Evolutionary conservation across 2,797 vertebrate species (phyloP).

Genomic region (Anomalospiza imberbis): DNA sequence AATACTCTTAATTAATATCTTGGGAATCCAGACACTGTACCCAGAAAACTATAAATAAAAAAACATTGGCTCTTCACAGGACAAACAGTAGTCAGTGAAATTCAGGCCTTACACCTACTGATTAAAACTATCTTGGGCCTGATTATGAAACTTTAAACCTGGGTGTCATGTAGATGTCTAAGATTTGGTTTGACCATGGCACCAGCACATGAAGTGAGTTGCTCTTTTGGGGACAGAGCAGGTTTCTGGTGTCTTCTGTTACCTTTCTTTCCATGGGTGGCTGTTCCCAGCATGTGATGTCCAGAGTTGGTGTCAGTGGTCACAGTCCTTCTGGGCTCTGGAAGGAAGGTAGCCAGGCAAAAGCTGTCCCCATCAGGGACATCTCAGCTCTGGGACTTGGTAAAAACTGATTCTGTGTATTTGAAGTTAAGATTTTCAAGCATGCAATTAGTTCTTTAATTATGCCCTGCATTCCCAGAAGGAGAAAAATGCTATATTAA

Average conservation of each 20-base stretch:
- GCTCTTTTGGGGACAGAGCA: neutral
- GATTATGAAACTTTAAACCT: neutral
- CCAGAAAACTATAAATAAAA: constrained; percentile 71
- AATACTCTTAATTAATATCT: constrained; percentile 72
- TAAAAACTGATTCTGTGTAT: neutral
- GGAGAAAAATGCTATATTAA: neutral
- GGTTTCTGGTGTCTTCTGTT: neutral
- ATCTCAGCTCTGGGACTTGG: neutral
- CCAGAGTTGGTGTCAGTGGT: neutral
- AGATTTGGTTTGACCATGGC: neutral
- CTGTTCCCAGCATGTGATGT: neutral
- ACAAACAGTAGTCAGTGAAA: constrained; percentile 49
- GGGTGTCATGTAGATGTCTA: rapidly evolving
- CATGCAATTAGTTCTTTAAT: neutral
- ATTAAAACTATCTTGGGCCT: neutral
- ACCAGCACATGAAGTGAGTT: neutral
- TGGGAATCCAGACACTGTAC: constrained; percentile 56
- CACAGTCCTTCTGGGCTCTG: neutral
- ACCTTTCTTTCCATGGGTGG: rapidly evolving
- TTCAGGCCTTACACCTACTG: constrained; percentile 49
- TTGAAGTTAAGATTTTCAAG: neutral
- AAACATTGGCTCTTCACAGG: constrained; percentile 59
- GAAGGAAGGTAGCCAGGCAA: neutral
- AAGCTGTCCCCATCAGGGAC: neutral
- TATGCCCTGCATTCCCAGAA: neutral